Conservation (phyloP, 1,140 invertebrate species). For the Zaprionus gabonicus region DNA sequence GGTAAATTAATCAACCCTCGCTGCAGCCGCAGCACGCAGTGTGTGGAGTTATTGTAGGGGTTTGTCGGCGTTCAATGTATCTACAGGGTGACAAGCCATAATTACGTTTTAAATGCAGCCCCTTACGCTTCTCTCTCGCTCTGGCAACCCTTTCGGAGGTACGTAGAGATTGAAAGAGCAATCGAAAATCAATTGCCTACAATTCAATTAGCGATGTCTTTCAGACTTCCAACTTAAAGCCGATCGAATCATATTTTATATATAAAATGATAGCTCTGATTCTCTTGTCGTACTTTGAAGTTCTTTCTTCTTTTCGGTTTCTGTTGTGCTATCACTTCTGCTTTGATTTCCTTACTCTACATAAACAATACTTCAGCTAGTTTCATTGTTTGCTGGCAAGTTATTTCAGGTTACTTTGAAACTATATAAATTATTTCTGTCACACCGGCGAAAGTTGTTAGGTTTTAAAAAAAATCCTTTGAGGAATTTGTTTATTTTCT, state of each 20-base stretch:
- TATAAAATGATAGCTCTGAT: too few species aligned
- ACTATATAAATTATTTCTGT: too few species aligned
- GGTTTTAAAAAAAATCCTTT: too few species aligned
- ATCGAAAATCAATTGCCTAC: slow-evolving; percentile 70
- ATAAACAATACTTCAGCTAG: too few species aligned
- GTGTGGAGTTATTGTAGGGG: neutral
- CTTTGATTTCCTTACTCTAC: too few species aligned
- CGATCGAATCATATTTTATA: neutral
- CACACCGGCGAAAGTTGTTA: too few species aligned
- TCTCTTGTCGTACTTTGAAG: neutral
- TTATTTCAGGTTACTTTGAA: too few species aligned
- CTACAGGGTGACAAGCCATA: slow-evolving; percentile 56
- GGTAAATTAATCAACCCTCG: slow-evolving; percentile 70
- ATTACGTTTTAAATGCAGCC: slow-evolving; percentile 69
- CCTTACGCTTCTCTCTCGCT: neutral
- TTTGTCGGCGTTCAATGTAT: neutral
- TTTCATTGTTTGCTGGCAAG: too few species aligned
- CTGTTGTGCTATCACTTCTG: too few species aligned
- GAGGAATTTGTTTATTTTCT: too few species aligned
- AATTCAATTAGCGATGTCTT: slow-evolving; percentile 61
- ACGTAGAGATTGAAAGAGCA: slow-evolving; percentile 9
- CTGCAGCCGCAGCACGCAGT: slow-evolving; percentile 16
- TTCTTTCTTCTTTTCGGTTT: too few species aligned
- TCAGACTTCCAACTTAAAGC: neutral
- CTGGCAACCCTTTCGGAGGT: neutral